Percentiles rank a stretch among this genome's conserved stretches.
Evolutionary conservation across 2,113 vertebrate genomes (phyloP).

Genomic region (Cryptotis parvus): DNA sequence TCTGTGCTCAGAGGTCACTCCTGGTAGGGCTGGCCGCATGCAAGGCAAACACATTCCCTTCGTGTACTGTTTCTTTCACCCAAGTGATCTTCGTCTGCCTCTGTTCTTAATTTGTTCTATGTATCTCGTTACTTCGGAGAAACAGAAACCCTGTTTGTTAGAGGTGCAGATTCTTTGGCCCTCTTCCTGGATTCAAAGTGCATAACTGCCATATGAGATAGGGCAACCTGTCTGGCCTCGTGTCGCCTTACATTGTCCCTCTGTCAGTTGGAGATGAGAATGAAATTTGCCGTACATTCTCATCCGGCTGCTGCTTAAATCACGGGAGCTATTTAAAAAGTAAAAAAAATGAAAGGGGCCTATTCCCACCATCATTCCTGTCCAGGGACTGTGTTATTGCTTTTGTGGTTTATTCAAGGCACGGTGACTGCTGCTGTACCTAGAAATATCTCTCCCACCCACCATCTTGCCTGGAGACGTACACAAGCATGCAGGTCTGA

Average conservation of each 20-base stretch:
- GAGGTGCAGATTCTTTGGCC: background rate
- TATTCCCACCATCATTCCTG: background rate
- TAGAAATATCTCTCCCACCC: background rate
- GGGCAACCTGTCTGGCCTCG: background rate
- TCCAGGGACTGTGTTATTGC: background rate
- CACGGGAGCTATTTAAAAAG: constrained; percentile 13
- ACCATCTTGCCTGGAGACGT: background rate
- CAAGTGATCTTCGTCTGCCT: background rate
- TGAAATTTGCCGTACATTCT: background rate
- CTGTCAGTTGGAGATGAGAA: constrained; percentile 16
- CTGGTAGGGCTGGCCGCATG: too few species aligned
- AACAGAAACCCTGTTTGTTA: background rate
- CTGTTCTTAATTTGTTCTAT: background rate
- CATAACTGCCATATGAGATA: background rate
- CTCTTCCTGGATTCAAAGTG: background rate
- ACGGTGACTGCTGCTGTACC: background rate
- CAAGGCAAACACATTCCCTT: too few species aligned
- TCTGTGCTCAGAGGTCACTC: too few species aligned
- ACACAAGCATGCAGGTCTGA: accelerated
- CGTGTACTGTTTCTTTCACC: too few species aligned
- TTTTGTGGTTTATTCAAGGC: constrained; percentile 27
- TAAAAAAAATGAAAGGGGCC: background rate
- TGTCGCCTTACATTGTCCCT: background rate
- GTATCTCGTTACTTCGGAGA: background rate
- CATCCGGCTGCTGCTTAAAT: background rate